Percentiles rank a stretch among this genome's conserved stretches.
These are phyloP conservation scores for Etheostoma cragini DNA, from an alignment of 2,113 vertebrate genomes.

Conservation along the genomic window DNA sequence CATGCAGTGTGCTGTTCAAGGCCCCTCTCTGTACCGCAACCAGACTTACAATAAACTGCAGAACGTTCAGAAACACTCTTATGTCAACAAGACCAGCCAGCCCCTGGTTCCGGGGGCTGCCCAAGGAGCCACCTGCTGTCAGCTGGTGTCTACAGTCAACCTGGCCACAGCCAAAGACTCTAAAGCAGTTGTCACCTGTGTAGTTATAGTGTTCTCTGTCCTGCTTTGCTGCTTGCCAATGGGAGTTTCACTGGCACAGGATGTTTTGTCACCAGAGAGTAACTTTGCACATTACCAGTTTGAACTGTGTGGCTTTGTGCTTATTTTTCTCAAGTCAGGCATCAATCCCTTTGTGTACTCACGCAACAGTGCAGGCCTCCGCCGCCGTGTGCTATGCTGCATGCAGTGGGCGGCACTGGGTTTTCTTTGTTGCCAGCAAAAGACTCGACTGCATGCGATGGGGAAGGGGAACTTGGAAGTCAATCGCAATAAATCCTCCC, in stretches of 20 bases:
- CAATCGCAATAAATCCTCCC: constrained; percentile 97
- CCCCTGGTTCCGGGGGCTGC: constrained; percentile 79
- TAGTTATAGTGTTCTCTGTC: constrained; percentile 92
- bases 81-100: constrained; percentile 76
- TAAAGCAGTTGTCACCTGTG: constrained; percentile 91
- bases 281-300: constrained; percentile 93
- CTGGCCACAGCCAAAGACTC: constrained; percentile 92
- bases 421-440: constrained; percentile 92
- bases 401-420: constrained; percentile 87
- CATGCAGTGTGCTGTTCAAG: constrained; percentile 81
- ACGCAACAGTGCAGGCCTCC: constrained; percentile 93
- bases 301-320: constrained; percentile 94
- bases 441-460: constrained; percentile 92
- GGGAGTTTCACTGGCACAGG: constrained; percentile 91
- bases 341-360: constrained; percentile 98
- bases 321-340: constrained; percentile 95
- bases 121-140: constrained; percentile 84
- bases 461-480: constrained; percentile 94
- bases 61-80: constrained; percentile 85
- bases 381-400: constrained; percentile 91
- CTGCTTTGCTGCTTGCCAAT: constrained; percentile 95
- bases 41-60: constrained; percentile 90
- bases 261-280: constrained; percentile 84
- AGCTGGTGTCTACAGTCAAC: constrained; percentile 89
- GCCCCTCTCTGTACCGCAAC: constrained; percentile 90